Conservation (phyloP, 2,797 vertebrate species). For the Ceryle rudis region DNA sequence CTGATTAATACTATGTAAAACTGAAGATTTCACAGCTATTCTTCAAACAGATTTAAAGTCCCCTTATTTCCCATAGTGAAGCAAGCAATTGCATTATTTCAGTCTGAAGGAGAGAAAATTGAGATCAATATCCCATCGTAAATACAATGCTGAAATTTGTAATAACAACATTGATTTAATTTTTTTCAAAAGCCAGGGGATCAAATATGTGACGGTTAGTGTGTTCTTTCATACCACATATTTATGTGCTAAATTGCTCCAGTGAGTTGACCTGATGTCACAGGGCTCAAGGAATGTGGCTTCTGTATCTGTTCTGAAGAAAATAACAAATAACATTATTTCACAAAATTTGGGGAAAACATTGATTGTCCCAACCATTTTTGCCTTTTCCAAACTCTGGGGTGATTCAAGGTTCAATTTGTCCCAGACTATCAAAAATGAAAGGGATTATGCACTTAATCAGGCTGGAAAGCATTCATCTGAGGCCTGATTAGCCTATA, state of each 20-base stretch:
- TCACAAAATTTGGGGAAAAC: background rate
- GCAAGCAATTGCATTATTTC: conserved; percentile 72
- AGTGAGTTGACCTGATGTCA: background rate
- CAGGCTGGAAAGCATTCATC: background rate
- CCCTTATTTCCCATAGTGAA: conserved; percentile 59
- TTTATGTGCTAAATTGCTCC: background rate
- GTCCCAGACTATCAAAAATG: background rate
- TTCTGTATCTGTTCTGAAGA: background rate
- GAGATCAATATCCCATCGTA: conserved; percentile 68
- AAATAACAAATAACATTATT: background rate
- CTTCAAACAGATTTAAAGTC: conserved; percentile 68
- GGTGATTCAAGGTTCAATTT: background rate
- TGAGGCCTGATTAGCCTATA: background rate
- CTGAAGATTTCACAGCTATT: conserved; percentile 60
- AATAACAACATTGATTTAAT: conserved; percentile 36
- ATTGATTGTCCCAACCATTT: background rate
- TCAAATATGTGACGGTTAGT: conserved; percentile 25
- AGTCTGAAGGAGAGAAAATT: conserved; percentile 58
- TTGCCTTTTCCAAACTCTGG: background rate
- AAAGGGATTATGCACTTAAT: background rate
- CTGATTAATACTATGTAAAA: conserved; percentile 76
- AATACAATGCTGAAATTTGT: conserved; percentile 21
- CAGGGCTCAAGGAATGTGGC: background rate
- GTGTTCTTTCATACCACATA: conserved; percentile 17
- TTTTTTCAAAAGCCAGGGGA: conserved; percentile 20